These are phyloP conservation scores for Pungitius pungitius DNA, from an alignment of 2,113 vertebrate species.

Conservation along the genomic window DNA sequence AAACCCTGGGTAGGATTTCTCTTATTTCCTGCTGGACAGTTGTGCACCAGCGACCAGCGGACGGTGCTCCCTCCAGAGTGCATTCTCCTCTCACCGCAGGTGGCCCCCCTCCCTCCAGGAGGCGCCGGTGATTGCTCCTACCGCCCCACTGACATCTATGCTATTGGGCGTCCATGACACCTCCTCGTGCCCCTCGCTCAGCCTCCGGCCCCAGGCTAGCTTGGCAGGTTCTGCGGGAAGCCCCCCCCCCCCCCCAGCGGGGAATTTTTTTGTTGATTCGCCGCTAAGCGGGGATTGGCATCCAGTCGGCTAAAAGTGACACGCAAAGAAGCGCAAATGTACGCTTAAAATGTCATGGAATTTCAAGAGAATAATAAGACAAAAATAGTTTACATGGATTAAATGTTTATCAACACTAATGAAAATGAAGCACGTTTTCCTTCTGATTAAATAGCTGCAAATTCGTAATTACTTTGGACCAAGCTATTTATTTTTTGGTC, in stretches of 20 bases:
- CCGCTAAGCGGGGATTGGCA: constrained; percentile 21
- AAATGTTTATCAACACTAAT: background rate
- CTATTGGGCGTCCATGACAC: constrained; percentile 48
- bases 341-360: background rate
- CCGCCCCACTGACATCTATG: constrained; percentile 45
- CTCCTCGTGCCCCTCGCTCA: constrained; percentile 36
- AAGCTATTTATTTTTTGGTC: background rate
- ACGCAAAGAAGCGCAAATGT: background rate
- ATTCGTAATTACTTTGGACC: background rate
- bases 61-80: constrained; percentile 36
- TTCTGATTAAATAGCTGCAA: background rate
- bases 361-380: background rate
- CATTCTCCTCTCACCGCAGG: constrained; percentile 66
- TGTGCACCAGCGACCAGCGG: constrained; percentile 32
- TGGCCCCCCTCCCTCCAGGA: constrained; percentile 59
- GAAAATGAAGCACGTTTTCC: background rate
- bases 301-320: constrained; percentile 2
- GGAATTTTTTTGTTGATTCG: too few species aligned
- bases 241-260: constrained; percentile 79
- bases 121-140: constrained; percentile 39
- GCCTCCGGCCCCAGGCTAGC: constrained; percentile 55
- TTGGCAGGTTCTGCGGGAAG: constrained; percentile 73
- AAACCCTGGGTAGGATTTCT: constrained; percentile 81
- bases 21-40: constrained; percentile 62
- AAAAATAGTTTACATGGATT: background rate